A percentile compares a stretch with the other conserved stretches of the same genome.
Evolutionary conservation across 2,113 vertebrate genomes (phyloP).

Genomic region (Elgaria multicarinata): DNA sequence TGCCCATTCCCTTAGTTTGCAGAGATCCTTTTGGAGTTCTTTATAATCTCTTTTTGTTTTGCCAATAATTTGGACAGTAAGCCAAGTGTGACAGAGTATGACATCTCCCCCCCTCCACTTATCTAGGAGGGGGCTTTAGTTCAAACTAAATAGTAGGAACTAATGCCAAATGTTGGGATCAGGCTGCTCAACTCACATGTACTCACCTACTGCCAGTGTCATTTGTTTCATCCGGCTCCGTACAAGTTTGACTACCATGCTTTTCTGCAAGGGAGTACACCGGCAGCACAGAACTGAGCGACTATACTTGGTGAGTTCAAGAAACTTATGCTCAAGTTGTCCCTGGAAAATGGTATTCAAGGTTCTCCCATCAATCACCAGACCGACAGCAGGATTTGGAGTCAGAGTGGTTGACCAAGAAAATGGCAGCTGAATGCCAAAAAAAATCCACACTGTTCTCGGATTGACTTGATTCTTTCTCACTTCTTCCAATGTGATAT

Average conservation of each 20-base stretch:
- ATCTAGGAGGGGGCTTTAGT: not conserved
- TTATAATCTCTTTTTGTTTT: not conserved
- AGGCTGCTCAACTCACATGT: not conserved
- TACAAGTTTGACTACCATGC: constrained; percentile 85
- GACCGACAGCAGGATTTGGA: constrained; percentile 69
- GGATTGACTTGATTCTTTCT: constrained; percentile 64
- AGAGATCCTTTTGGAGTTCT: no score
- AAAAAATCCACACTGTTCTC: constrained; percentile 49
- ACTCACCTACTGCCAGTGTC: constrained; percentile 89
- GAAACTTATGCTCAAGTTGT: constrained; percentile 84
- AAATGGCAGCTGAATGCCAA: constrained; percentile 41
- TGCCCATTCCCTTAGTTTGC: no score
- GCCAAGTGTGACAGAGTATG: not conserved
- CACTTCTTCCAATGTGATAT: constrained; percentile 86
- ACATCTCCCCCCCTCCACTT: not conserved
- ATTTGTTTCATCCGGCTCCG: constrained; percentile 83
- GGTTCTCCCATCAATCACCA: constrained; percentile 88
- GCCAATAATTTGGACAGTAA: not conserved
- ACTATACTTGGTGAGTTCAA: constrained; percentile 82
- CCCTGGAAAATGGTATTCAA: constrained; percentile 80
- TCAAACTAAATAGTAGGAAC: not conserved
- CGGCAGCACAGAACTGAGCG: constrained; percentile 90
- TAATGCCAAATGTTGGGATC: not conserved
- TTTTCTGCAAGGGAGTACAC: constrained; percentile 90
- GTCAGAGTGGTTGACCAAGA: not conserved